These are phyloP conservation scores for Litocranius walleri DNA, from an alignment of 2,113 vertebrate species.

Conservation along the genomic window DNA sequence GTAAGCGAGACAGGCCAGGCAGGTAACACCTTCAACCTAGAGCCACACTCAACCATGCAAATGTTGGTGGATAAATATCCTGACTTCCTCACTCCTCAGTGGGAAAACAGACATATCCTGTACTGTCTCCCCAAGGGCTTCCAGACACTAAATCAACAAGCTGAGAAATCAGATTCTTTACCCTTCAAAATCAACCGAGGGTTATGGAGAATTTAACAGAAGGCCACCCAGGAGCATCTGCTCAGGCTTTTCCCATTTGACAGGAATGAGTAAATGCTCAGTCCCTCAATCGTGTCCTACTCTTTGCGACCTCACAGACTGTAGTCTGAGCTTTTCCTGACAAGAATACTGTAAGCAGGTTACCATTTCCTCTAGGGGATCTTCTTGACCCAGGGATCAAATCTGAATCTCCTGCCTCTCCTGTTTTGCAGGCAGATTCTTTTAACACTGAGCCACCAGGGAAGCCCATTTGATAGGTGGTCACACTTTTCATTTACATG, in stretches of 20 bases:
- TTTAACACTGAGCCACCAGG: not conserved
- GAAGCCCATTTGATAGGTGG: not conserved
- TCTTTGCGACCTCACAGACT: not conserved
- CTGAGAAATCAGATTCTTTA: not conserved
- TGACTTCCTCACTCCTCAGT: not conserved
- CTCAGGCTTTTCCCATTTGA: not conserved
- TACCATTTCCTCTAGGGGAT: not conserved
- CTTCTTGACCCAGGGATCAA: not conserved
- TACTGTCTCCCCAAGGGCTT: not conserved
- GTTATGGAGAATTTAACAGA: not conserved
- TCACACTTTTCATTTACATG: not conserved
- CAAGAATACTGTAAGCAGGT: not conserved
- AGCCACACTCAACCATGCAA: not conserved
- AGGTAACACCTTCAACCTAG: not conserved
- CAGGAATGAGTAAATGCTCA: not conserved
- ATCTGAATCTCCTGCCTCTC: not conserved
- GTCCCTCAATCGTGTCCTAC: not conserved
- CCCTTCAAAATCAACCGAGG: not conserved
- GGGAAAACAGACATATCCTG: not conserved
- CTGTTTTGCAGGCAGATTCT: not conserved
- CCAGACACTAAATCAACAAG: not conserved
- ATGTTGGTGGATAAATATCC: not conserved
- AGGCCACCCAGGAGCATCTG: not conserved
- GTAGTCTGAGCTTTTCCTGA: not conserved
- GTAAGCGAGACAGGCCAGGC: not conserved